Base-by-base conservation (phyloP, 2,113 vertebrate genomes). In the Mesembrinibis cayennensis region DNA sequence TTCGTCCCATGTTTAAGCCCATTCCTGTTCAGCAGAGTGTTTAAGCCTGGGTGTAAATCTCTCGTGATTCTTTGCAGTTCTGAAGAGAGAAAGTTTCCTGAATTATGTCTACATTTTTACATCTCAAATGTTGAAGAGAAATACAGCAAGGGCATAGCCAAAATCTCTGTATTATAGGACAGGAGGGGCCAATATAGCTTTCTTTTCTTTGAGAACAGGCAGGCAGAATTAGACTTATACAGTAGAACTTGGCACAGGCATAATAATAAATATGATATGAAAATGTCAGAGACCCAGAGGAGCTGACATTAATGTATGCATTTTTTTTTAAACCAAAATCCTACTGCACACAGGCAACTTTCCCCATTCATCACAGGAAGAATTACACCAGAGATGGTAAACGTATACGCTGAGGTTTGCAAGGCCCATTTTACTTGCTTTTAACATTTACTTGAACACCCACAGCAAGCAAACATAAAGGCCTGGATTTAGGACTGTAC, bases 251-350 rank as follows among this genome's bases (percentile, higher is more conserved):
- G 95, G 94, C 89, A 91, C 29, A 90, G 44, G 34, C 20, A 0
- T 90, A 90, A 94, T 74, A 94, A 95, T 90, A 95, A 97, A 94
- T 85, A 87, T 3, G 5, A 91, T 71, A 93, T 82, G 81, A 94
- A 95, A 95, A 90, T 78, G 84, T 92, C 78, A 94, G 71, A 29
- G 70, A 91, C 89, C 40, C 89, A 72, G 70, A 94, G 89, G 58
- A 73, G 49, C 87, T 94, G 73, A 95, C 78, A 88, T 90, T 80
- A 94, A 94, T 8, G 7, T 44, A 89, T 82, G 67, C 4, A 0
- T 82, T 93, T 90, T 38, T 38, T 83, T 95, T 97, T 88, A 96
- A 95, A 93, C 42, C 45, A 40, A 97, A 93, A 82, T 70, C 87
- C 84, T 88, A 47, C 82, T 58, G 66, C 0, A 0, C 10, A 77